Conservation (phyloP, 2,113 vertebrate genomes). For the Daphoenositta chrysoptera region DNA sequence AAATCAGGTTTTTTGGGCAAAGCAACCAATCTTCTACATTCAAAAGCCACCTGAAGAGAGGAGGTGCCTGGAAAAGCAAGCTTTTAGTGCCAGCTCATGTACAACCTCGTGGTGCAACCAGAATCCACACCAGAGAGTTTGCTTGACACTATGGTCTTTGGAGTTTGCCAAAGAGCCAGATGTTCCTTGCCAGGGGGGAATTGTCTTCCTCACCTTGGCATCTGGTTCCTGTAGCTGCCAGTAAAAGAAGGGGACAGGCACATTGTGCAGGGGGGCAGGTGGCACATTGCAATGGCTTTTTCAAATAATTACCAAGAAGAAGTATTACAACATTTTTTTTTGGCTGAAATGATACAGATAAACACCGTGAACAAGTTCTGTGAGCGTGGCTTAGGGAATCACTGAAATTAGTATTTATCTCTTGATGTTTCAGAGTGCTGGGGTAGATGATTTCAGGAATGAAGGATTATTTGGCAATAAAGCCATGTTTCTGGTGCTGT, state of each 20-base stretch:
- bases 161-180: background rate
- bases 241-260: background rate
- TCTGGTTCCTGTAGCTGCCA: background rate
- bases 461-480: constrained; percentile 35
- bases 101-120: background rate
- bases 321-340: background rate
- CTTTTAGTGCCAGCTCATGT: background rate
- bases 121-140: rapidly evolving
- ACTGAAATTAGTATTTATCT: constrained; percentile 24
- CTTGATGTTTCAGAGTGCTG: constrained; percentile 23
- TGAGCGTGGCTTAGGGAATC: background rate
- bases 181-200: background rate
- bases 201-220: background rate
- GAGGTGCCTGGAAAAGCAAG: background rate
- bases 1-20: background rate
- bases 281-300: background rate
- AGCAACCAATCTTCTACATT: background rate
- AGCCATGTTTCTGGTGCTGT: background rate
- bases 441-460: constrained; percentile 41
- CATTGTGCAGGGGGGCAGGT: background rate
- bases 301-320: background rate
- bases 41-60: background rate
- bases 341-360: background rate
- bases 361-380: background rate
- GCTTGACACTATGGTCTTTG: background rate